Percentiles rank a stretch among this genome's conserved stretches.
These are phyloP conservation scores for Enteromius paludinosus DNA, from an alignment of 2,797 vertebrate species.

Conservation along the genomic window DNA sequence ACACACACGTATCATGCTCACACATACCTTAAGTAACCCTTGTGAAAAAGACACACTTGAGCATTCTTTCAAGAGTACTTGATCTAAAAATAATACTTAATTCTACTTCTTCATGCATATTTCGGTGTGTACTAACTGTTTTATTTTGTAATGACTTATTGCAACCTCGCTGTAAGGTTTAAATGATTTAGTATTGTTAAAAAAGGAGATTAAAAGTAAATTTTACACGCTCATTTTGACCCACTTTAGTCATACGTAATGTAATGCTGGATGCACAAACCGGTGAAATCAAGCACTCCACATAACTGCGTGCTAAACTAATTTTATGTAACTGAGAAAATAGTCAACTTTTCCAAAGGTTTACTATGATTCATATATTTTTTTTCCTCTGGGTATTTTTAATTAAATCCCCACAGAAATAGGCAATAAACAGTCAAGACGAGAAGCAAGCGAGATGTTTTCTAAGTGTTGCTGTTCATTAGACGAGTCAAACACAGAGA, in stretches of 20 bases:
- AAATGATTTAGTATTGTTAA: neutral
- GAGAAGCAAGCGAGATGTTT: slow-evolving; percentile 4
- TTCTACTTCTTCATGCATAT: neutral
- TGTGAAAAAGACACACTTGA: neutral
- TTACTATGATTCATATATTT: neutral
- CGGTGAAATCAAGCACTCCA: neutral
- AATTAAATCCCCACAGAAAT: slow-evolving; percentile 6
- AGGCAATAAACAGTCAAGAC: neutral
- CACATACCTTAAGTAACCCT: neutral
- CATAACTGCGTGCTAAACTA: neutral
- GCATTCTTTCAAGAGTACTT: too few relatives aligned
- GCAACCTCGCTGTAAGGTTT: neutral
- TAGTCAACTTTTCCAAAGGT: neutral
- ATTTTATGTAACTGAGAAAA: slow-evolving; percentile 12
- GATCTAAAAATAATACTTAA: slow-evolving; percentile 1
- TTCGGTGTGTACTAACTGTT: neutral
- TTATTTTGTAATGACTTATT: neutral
- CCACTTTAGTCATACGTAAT: neutral
- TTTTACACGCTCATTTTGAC: neutral
- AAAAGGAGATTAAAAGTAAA: neutral
- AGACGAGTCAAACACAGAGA: slow-evolving; percentile 27
- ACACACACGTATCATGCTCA: neutral
- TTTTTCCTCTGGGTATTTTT: slow-evolving; percentile 8
- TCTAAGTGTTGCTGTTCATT: slow-evolving; percentile 13
- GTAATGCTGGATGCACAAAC: neutral